Evolutionary conservation across 1,140 invertebrate genomes (phyloP).

Genomic region (Musca vetustissima): DNA sequence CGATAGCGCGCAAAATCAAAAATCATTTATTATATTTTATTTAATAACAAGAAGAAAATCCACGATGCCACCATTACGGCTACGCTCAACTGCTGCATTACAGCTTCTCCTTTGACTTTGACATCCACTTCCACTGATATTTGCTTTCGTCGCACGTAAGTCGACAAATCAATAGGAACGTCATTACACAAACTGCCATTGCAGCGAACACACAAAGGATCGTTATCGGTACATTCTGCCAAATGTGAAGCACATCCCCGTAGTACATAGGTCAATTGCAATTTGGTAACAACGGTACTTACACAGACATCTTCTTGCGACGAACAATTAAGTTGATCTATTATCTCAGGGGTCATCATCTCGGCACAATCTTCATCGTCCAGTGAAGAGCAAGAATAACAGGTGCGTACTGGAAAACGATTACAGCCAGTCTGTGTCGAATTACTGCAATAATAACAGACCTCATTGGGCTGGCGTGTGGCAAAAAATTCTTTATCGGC

Average conservation of each 20-base stretch:
- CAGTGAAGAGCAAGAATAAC: constrained; percentile 44
- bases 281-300: constrained; percentile 40
- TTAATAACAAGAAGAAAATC: no score
- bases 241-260: constrained; percentile 43
- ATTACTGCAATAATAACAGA: constrained; percentile 41
- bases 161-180: constrained; percentile 28
- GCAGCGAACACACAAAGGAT: constrained; percentile 48
- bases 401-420: constrained; percentile 39
- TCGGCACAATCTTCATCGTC: constrained; percentile 37
- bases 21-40: no score
- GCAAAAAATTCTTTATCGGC: constrained; percentile 32
- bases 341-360: constrained; percentile 29
- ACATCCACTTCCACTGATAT: no score
- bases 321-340: constrained; percentile 38
- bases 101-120: no score
- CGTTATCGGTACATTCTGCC: constrained; percentile 41
- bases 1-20: no score
- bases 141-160: no score
- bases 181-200: constrained; percentile 47
- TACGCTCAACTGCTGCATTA: no score
- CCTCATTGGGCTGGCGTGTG: constrained; percentile 15
- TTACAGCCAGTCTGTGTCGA: constrained; percentile 38
- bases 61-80: no score
- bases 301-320: constrained; percentile 40
- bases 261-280: constrained; percentile 41